phyloP scores from a whole-genome alignment of 1,140 invertebrate species.

The Diorhabda carinulata region DNA sequence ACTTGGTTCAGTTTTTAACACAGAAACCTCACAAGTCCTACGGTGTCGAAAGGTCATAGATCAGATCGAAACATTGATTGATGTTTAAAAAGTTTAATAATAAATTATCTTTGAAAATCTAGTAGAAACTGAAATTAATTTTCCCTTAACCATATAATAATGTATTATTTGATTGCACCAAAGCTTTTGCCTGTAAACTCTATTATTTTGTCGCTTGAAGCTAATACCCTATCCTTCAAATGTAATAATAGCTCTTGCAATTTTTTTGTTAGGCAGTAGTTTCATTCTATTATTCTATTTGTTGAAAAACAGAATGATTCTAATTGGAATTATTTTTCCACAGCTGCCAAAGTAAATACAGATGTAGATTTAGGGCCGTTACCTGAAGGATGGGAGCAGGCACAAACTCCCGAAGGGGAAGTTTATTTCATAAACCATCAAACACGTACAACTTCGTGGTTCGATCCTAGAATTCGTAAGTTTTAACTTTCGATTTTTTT shows the following conservation, averaged over 20 bases:
- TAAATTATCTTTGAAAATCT: too few species aligned
- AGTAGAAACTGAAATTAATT: too few species aligned
- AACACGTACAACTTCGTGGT: conserved; percentile 92
- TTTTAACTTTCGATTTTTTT: conserved; percentile 22
- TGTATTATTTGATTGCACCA: too few species aligned
- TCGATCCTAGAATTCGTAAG: conserved; percentile 82
- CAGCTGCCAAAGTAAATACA: conserved; percentile 43
- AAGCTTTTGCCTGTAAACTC: background rate
- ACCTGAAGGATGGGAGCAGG: conserved; percentile 95
- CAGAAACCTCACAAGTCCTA: too few species aligned
- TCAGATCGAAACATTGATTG: too few species aligned
- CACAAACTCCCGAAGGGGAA: conserved; percentile 87
- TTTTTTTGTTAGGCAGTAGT: conserved; percentile 8
- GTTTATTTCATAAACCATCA: conserved; percentile 97
- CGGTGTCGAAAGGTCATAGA: too few species aligned
- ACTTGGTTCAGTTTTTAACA: too few species aligned
- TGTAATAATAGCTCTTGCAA: background rate
- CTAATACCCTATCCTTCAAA: conserved; percentile 13
- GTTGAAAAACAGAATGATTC: conserved; percentile 1
- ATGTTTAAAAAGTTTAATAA: too few species aligned
- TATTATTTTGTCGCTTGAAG: conserved; percentile 4
- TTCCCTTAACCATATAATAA: too few species aligned
- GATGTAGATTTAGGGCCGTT: conserved; percentile 67
- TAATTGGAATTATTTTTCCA: conserved; percentile 27
- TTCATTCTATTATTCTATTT: background rate